These are phyloP conservation scores for Chrosomus eos DNA, from an alignment of 2,797 vertebrate species.

Conservation along the genomic window DNA sequence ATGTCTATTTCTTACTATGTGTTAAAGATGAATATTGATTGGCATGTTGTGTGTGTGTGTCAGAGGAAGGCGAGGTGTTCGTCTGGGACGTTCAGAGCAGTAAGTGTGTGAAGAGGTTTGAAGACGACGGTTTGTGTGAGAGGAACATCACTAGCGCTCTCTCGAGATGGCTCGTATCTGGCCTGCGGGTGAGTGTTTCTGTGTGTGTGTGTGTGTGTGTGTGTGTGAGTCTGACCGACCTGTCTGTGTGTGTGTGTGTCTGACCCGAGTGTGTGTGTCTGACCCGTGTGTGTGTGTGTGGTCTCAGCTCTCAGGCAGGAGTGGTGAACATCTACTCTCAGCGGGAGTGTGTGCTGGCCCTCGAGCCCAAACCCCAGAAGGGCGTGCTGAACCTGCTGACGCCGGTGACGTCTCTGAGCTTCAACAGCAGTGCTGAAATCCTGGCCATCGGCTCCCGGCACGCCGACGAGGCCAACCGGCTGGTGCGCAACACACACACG, in stretches of 20 bases:
- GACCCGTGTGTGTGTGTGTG: too few relatives aligned
- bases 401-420: constrained; percentile 81
- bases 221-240: too few relatives aligned
- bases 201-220: too few relatives aligned
- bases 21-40: neutral
- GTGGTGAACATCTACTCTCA: constrained; percentile 93
- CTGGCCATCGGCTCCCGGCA: constrained; percentile 85
- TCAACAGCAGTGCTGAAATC: constrained; percentile 89
- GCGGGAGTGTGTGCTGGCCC: constrained; percentile 82
- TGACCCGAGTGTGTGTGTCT: too few relatives aligned
- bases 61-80: constrained; percentile 80
- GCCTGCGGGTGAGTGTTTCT: constrained; percentile 80
- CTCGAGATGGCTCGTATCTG: constrained; percentile 72
- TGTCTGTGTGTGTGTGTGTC: too few relatives aligned
- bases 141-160: constrained; percentile 73
- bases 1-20: too few relatives aligned
- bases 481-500: constrained; percentile 75
- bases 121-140: constrained; percentile 77
- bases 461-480: constrained; percentile 83
- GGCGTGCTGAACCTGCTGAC: constrained; percentile 92
- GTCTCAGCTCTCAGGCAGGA: constrained; percentile 87
- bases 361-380: constrained; percentile 85
- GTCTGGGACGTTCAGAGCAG: constrained; percentile 78
- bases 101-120: constrained; percentile 73
- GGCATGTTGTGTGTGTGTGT: constrained; percentile 15